These are phyloP conservation scores for Montipora sp. DNA, from an alignment of 64 coral and sea anemone genomes.

Conservation along the genomic window DNA sequence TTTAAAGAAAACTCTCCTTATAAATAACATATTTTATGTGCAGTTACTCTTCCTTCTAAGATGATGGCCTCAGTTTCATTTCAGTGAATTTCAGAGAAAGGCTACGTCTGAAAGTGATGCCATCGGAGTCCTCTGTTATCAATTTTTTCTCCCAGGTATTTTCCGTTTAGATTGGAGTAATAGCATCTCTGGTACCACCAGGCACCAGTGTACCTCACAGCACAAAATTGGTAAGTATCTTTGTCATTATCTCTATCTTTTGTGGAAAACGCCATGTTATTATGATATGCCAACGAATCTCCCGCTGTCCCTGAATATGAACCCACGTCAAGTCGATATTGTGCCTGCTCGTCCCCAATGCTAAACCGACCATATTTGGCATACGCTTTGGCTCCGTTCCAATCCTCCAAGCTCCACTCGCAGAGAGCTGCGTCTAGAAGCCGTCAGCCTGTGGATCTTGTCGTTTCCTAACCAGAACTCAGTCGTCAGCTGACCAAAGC, in stretches of 20 bases:
- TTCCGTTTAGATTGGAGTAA: conserved; percentile 59
- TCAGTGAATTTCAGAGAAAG: conserved; percentile 47
- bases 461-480: neutral
- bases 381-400: neutral
- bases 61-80: conserved; percentile 61
- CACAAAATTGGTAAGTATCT: no score
- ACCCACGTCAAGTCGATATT: conserved; percentile 45
- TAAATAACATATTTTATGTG: neutral
- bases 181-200: conserved; percentile 68
- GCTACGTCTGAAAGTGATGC: neutral
- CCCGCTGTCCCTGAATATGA: conserved; percentile 73
- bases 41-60: neutral
- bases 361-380: conserved; percentile 45
- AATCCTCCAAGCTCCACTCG: neutral
- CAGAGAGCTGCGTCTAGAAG: neutral
- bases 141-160: conserved; percentile 26
- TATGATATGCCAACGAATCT: conserved; percentile 58
- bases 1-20: neutral
- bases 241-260: conserved; percentile 70
- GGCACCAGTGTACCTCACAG: neutral
- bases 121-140: conserved; percentile 9
- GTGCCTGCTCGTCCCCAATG: neutral
- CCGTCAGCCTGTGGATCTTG: neutral
- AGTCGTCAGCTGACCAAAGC: neutral
- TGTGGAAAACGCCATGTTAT: conserved; percentile 65